These are phyloP conservation scores for Dicerorhinus sumatrensis DNA, from an alignment of 2,113 vertebrate species.

Conservation along the genomic window DNA sequence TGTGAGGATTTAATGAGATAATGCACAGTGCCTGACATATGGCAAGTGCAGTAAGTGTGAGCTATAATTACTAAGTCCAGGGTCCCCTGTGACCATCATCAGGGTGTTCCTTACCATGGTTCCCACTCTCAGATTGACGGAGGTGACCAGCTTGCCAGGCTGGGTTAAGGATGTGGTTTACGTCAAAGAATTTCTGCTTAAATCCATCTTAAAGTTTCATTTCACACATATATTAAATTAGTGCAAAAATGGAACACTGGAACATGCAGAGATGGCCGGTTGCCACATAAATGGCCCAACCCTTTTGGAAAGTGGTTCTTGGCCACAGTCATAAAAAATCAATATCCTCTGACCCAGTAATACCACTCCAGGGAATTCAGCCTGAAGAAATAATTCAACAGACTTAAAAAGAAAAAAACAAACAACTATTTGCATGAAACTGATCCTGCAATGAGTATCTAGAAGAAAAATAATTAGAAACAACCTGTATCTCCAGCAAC, in stretches of 20 bases:
- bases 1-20: background rate
- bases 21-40: fast-evolving
- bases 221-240: background rate
- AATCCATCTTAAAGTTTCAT: background rate
- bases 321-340: constrained; percentile 28
- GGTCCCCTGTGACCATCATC: background rate
- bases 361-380: constrained; percentile 38
- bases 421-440: background rate
- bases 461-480: background rate
- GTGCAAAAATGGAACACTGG: background rate
- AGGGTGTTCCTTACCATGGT: background rate
- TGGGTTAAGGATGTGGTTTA: background rate
- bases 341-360: constrained; percentile 44
- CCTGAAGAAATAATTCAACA: constrained; percentile 26
- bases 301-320: constrained; percentile 53
- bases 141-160: background rate
- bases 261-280: background rate
- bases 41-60: background rate
- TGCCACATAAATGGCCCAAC: background rate
- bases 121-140: background rate
- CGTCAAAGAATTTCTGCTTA: background rate
- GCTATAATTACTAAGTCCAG: background rate
- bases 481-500: background rate
- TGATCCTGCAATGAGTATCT: background rate
- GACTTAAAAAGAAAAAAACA: background rate